A percentile compares a stretch with the other conserved stretches of the same genome.
Conservation (phyloP, 1,140 invertebrate species). For the Zaprionus ghesquierei region DNA sequence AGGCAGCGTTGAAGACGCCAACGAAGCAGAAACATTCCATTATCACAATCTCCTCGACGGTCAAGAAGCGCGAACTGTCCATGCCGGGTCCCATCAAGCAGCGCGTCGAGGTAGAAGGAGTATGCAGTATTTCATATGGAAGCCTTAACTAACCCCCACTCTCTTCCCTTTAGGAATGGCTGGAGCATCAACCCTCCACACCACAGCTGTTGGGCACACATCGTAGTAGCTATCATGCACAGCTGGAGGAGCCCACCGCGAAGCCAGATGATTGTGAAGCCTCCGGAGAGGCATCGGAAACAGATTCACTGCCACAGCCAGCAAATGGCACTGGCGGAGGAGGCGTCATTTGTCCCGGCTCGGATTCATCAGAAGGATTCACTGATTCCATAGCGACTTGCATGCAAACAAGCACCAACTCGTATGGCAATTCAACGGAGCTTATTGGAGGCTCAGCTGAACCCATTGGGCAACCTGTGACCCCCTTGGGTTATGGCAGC, state of each 20-base stretch:
- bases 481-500: conserved; percentile 59
- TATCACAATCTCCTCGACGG: conserved; percentile 77
- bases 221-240: conserved; percentile 37
- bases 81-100: conserved; percentile 79
- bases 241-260: conserved; percentile 12
- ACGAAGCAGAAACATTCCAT: conserved; percentile 81
- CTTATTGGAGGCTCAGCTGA: conserved; percentile 82
- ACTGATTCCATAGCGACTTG: conserved; percentile 87
- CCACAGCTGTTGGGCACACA: conserved; percentile 43
- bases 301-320: conserved; percentile 86
- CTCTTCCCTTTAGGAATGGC: conserved; percentile 67
- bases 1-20: conserved; percentile 78
- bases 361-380: conserved; percentile 89
- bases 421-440: conserved; percentile 85
- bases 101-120: conserved; percentile 66
- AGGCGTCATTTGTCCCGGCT: conserved; percentile 83
- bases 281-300: conserved; percentile 91
- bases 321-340: background rate
- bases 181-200: conserved; percentile 75
- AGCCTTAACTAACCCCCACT: background rate
- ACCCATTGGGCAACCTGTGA: conserved; percentile 58
- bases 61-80: conserved; percentile 76
- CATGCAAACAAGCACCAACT: conserved; percentile 83
- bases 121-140: background rate
- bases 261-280: conserved; percentile 89